Evolutionary conservation across 2,888 invertebrate genomes (phyloP).

Genomic region (Pammene aurita): DNA sequence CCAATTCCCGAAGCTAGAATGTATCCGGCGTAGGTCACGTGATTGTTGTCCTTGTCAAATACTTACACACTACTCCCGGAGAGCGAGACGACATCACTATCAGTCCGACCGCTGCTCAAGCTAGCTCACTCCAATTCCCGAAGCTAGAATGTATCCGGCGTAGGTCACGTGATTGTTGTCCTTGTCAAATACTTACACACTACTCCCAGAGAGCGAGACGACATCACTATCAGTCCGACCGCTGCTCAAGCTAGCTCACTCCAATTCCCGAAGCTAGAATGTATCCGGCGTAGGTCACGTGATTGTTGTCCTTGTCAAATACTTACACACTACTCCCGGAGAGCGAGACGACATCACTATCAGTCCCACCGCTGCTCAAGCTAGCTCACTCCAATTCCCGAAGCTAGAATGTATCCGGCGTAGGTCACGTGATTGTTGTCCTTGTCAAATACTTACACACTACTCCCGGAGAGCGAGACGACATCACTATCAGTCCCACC

Average conservation of each 20-base stretch:
- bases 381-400: constrained; percentile 97
- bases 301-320: constrained; percentile 53
- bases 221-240: constrained; percentile 96
- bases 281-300: constrained; percentile 93
- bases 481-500: no score
- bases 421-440: constrained; percentile 93
- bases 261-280: constrained; percentile 97
- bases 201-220: constrained; percentile 94
- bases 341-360: constrained; percentile 94
- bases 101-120: constrained; percentile 95
- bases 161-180: constrained; percentile 86
- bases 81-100: constrained; percentile 94
- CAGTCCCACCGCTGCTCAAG: constrained; percentile 95
- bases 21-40: no score
- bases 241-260: constrained; percentile 96
- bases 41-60: constrained; percentile 33
- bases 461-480: no score
- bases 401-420: constrained; percentile 96
- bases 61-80: constrained; percentile 97
- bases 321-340: constrained; percentile 97
- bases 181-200: constrained; percentile 88
- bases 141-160: constrained; percentile 96
- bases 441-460: no score
- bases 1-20: background rate
- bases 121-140: constrained; percentile 97